Evolutionary conservation across 1,140 invertebrate species (phyloP).

Genomic region (Drosophila virilis): DNA sequence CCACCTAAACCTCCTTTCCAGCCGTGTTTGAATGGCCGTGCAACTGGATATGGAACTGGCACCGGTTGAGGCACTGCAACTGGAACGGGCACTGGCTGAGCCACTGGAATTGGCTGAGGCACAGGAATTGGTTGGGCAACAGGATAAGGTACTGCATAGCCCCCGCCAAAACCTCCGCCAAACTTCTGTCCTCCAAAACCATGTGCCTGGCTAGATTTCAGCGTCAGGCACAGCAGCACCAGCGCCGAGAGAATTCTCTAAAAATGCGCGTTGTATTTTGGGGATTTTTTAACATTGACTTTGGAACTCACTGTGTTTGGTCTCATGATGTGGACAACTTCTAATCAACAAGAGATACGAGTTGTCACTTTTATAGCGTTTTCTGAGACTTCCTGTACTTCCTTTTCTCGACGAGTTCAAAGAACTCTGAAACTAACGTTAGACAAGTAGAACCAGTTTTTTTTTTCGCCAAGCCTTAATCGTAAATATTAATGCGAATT

Average conservation of each 20-base stretch:
- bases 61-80: slow-evolving; percentile 59
- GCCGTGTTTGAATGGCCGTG: slow-evolving; percentile 56
- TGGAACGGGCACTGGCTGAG: slow-evolving; percentile 41
- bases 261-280: neutral
- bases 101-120: slow-evolving; percentile 41
- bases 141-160: slow-evolving; percentile 62
- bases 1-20: slow-evolving; percentile 57
- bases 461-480: slow-evolving; percentile 34
- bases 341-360: slow-evolving; percentile 40
- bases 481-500: slow-evolving; percentile 46
- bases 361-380: slow-evolving; percentile 62
- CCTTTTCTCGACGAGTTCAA: slow-evolving; percentile 67
- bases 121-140: slow-evolving; percentile 59
- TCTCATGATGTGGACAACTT: slow-evolving; percentile 50
- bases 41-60: slow-evolving; percentile 50
- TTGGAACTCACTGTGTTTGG: slow-evolving; percentile 50
- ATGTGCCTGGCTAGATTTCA: slow-evolving; percentile 26
- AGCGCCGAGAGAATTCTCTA: slow-evolving; percentile 28
- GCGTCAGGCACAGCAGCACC: slow-evolving; percentile 32
- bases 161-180: slow-evolving; percentile 47
- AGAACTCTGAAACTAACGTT: slow-evolving; percentile 48
- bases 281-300: neutral
- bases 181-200: slow-evolving; percentile 61
- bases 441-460: slow-evolving; percentile 59
- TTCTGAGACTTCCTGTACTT: slow-evolving; percentile 64